Evolutionary conservation across 2,888 invertebrate genomes (phyloP).

Genomic region (Coelinius sp.): DNA sequence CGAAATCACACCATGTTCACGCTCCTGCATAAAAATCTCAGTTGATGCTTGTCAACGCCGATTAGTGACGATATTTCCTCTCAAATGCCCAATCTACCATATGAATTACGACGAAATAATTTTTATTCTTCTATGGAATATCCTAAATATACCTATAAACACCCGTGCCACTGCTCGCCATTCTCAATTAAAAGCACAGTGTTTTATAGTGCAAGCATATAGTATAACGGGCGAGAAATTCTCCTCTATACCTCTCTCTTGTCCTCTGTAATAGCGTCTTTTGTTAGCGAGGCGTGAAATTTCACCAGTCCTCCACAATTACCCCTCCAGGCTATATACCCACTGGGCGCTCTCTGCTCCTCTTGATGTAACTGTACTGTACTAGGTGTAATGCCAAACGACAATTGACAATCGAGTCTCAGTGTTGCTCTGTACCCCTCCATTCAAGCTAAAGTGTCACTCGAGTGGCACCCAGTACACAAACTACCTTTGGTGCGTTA

Average conservation of each 20-base stretch:
- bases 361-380: constrained; percentile 9
- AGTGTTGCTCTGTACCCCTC: constrained; percentile 22
- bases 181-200: neutral
- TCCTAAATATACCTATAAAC: too few species aligned
- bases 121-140: constrained; percentile 20
- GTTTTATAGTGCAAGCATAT: constrained; percentile 15
- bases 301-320: constrained; percentile 67
- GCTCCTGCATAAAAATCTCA: constrained; percentile 49
- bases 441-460: constrained; percentile 36
- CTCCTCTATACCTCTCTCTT: constrained; percentile 2
- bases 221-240: constrained; percentile 52
- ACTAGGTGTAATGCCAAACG: constrained; percentile 19
- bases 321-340: constrained; percentile 49
- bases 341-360: constrained; percentile 21
- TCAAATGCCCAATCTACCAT: constrained; percentile 51
- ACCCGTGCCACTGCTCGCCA: neutral
- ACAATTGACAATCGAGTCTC: constrained; percentile 23
- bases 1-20: constrained; percentile 7
- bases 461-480: constrained; percentile 10
- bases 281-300: constrained; percentile 70
- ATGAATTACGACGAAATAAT: neutral
- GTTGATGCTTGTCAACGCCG: constrained; percentile 69
- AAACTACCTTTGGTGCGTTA: constrained; percentile 39
- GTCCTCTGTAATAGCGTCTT: constrained; percentile 65
- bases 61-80: constrained; percentile 68